Evolutionary conservation across 2,113 vertebrate genomes (phyloP), one percentile per base, ranked within the genome.

Genomic region (Tychaedon coryphoeus): DNA sequence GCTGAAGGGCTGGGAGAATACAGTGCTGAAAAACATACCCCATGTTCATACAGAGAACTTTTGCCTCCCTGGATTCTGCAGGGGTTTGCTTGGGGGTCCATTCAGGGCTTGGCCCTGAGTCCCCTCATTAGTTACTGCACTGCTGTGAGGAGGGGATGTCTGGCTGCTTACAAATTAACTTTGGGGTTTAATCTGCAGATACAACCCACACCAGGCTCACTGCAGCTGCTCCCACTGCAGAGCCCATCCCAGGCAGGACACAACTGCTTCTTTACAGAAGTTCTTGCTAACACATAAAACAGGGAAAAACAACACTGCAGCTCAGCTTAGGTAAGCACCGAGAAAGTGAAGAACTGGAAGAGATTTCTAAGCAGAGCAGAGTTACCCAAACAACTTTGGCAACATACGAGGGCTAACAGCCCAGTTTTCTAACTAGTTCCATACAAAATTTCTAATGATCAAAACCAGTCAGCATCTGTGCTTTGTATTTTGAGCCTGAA

Each of bases 341-440:
- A 91, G 9, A 69, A 86, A 90, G 24, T n/a, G 38, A 86, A 87
- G 85, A 90, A 64, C 65, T 84, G 53, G 51, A 81, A 92, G 25
- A 76, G 45, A 95, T 86, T 93, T 92, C 78, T 77, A 51, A 74
- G 60, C 87, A 85, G 47, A 86, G 54, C 36, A 60, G 65, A 48
- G 38, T 73, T 90, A 90, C 82, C 66, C 82, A 88, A 95, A 94
- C 74, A 88, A 73, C 58, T 86, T 23, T 86, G 82, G 82, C 85
- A 97, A 73, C 0, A 2, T n/a, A 60, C 9, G n/a, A 86, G n/a
- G 72, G 60, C 54, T 77, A 86, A 81, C 22, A 82, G 91, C 74
- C 50, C 73, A 36, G 38, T 79, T 89, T 92, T 92, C 64, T 94
- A 91, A 96, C 47, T 16, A 83, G 51, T 74, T 92, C 67, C 84